Conservation (phyloP, 1,140 invertebrate genomes). For the Listronotus oregonensis region DNA sequence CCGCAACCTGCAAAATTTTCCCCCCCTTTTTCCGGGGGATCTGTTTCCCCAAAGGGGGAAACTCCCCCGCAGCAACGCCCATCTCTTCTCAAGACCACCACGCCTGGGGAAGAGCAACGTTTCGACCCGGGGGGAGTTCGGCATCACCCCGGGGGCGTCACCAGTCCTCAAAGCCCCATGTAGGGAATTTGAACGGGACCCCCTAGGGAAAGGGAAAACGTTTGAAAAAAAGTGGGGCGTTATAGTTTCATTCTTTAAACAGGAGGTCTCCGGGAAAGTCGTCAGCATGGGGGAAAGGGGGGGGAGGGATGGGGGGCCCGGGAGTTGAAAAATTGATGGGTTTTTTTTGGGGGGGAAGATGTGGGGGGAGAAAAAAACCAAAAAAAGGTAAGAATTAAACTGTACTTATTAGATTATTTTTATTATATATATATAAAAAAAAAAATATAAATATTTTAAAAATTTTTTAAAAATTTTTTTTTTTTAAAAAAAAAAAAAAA, state of each 20-base stretch:
- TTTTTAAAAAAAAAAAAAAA: too few species aligned
- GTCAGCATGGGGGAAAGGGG: too few species aligned
- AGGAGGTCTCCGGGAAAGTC: slow-evolving; percentile 25
- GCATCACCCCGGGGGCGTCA: slow-evolving; percentile 21
- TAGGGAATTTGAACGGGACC: slow-evolving; percentile 38
- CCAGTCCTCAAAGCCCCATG: slow-evolving; percentile 43
- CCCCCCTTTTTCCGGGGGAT: slow-evolving; percentile 42
- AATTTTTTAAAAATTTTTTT: too few species aligned
- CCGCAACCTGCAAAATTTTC: slow-evolving; percentile 14
- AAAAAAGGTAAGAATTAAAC: too few species aligned
- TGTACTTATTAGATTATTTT: too few species aligned
- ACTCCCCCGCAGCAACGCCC: slow-evolving; percentile 39
- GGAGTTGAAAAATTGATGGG: too few species aligned
- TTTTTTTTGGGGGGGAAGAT: too few species aligned
- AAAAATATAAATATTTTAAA: too few species aligned
- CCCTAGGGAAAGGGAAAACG: slow-evolving; percentile 41
- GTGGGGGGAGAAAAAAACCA: too few species aligned
- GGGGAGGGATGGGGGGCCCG: background rate
- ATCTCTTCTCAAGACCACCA: background rate
- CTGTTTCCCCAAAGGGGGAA: slow-evolving; percentile 47
- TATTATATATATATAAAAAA: too few species aligned
- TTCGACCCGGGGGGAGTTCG: slow-evolving; percentile 7
- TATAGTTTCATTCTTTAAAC: slow-evolving; percentile 47
- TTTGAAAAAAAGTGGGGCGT: slow-evolving; percentile 38
- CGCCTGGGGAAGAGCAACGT: slow-evolving; percentile 3